phyloP scores from a whole-genome alignment of 2,797 vertebrate genomes.

The Morelia viridis region DNA sequence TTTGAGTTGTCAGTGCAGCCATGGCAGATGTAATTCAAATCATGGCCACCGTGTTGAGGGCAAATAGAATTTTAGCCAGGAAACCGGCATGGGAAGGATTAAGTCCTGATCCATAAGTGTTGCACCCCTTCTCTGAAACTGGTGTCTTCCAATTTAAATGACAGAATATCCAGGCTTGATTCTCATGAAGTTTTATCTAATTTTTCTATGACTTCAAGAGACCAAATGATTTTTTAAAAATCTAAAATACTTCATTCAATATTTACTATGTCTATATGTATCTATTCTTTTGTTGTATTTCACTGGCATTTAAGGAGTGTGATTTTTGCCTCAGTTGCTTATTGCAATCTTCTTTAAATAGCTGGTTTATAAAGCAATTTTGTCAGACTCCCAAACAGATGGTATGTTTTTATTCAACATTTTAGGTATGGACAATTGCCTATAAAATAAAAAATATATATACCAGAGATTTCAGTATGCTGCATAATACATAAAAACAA shows the following conservation, averaged over 20 bases:
- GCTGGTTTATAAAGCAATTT: slow-evolving; percentile 48
- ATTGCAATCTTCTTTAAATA: background rate
- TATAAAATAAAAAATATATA: slow-evolving; percentile 43
- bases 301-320: background rate
- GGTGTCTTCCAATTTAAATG: background rate
- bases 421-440: slow-evolving; percentile 54
- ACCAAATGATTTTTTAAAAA: background rate
- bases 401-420: slow-evolving; percentile 54
- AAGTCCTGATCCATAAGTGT: background rate
- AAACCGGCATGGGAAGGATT: background rate
- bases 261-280: background rate
- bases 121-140: background rate
- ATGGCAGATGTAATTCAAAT: background rate
- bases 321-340: background rate
- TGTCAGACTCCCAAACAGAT: slow-evolving; percentile 56
- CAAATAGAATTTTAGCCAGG: background rate
- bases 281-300: background rate
- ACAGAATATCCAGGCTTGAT: background rate
- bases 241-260: background rate
- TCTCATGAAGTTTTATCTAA: background rate
- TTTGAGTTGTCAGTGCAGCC: background rate
- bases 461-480: slow-evolving; percentile 16
- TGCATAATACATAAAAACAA: slow-evolving; percentile 30
- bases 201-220: background rate
- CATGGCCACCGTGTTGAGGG: background rate